These are phyloP conservation scores for Palloptera scutellata DNA, from an alignment of 2,888 invertebrate species.

Conservation along the genomic window DNA sequence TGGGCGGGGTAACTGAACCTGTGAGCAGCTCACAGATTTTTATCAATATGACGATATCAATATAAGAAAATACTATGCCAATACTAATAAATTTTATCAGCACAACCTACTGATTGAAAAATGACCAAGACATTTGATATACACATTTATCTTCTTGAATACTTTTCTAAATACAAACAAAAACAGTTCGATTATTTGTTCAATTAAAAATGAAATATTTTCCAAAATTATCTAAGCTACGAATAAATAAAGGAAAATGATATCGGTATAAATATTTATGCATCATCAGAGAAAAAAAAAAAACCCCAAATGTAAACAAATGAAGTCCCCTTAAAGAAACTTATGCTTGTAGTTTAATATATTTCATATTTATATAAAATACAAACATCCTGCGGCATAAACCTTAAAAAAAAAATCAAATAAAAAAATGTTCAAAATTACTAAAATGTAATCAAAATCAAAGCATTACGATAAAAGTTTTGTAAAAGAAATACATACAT, in stretches of 20 bases:
- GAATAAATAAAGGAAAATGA: neutral
- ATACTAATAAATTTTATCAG: too few species aligned
- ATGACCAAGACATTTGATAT: too few species aligned
- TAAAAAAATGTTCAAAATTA: neutral
- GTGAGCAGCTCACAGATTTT: too few species aligned
- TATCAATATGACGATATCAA: too few species aligned
- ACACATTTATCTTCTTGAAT: too few species aligned
- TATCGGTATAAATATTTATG: neutral
- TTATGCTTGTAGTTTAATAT: neutral
- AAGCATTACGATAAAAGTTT: constrained; percentile 16
- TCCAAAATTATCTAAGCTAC: neutral
- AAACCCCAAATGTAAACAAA: too few species aligned
- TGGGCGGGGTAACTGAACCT: too few species aligned
- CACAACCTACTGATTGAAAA: too few species aligned
- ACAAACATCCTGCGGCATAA: neutral
- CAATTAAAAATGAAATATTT: neutral
- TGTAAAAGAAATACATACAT: neutral
- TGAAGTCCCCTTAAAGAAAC: too few species aligned
- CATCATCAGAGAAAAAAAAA: too few species aligned
- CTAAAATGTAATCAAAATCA: constrained; percentile 23
- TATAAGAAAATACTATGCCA: too few species aligned
- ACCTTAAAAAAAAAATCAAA: neutral
- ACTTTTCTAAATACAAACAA: too few species aligned
- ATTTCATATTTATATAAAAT: neutral
- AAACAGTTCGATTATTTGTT: neutral